A percentile compares a stretch with the other conserved stretches of the same genome.
phyloP scores from a whole-genome alignment of 2,888 invertebrate genomes.

The Digitonthophagus gazella region DNA sequence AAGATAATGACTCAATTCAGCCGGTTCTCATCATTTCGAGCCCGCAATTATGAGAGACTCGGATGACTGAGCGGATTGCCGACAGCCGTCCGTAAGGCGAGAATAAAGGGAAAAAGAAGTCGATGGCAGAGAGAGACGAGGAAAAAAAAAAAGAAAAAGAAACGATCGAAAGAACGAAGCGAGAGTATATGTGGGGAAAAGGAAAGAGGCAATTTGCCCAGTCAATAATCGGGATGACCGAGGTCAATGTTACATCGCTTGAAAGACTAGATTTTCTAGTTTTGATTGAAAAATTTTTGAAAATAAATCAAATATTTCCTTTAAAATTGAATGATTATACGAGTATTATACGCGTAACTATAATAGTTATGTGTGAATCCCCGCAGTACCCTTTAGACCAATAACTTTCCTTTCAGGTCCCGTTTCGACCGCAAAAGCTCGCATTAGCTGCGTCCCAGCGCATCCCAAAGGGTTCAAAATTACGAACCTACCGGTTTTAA shows the following conservation, averaged over 20 bases:
- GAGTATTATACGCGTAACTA: too few relatives aligned
- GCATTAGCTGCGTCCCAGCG: neutral
- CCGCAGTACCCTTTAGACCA: neutral
- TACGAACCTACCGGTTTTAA: neutral
- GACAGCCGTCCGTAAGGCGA: neutral
- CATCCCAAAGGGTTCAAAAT: neutral
- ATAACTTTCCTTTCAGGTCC: neutral
- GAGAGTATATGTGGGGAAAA: conserved; percentile 3
- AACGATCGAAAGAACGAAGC: neutral
- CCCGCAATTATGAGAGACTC: conserved; percentile 12
- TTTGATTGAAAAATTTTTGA: too few relatives aligned
- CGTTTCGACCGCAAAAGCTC: neutral
- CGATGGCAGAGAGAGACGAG: neutral
- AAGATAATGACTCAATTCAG: conserved; percentile 19
- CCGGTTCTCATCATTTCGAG: conserved; percentile 13
- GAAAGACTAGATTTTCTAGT: too few relatives aligned
- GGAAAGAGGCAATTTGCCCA: conserved; percentile 6
- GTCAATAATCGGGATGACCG: conserved; percentile 11
- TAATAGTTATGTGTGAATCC: neutral
- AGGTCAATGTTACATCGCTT: conserved; percentile 1
- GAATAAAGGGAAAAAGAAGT: neutral
- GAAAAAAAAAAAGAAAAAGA: neutral
- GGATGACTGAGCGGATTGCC: neutral
- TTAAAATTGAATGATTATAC: too few relatives aligned
- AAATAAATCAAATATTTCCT: too few relatives aligned